Base-by-base conservation (phyloP, 2,797 vertebrate genomes). In the Odontamblyopus lacepedii region DNA sequence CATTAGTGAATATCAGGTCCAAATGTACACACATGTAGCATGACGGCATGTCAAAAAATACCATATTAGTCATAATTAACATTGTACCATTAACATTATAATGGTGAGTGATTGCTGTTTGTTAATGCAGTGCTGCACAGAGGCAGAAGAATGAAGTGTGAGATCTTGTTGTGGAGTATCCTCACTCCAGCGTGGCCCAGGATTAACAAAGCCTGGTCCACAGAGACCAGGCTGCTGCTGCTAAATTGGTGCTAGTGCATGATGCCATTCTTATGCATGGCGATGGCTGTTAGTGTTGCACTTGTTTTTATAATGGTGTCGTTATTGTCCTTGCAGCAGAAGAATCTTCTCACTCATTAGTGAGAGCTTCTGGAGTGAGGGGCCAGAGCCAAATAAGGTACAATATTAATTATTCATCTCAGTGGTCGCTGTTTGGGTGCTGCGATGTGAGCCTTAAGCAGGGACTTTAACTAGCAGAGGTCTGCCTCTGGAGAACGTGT, bases 331-430 rank as follows among this genome's bases (percentile, higher is more conserved):
- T 83, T 44, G 59, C 81, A 72, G 79, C 77, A 82, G 75, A 81
- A 87, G 86, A 81, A 79, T 89, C 87, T 73, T 91, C 82, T 92
- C 90, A 93, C 91, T 94, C 93, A 94, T 94, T 93, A 94, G 90
- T 78, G 75, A 87, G 90, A 90, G 89, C 90, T 92, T 91, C 84
- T 78, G 83, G 82, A 92, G 88, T 91, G 83, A 85, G 68, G 87
- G 88, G 81, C 81, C 80, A 89, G 77, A 87, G 79, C 82, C 79
- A 73, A 80, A 73, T 89, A 91, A 94, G 91, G 92, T 93, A 88
- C 72, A 73, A 75, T 90, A 91, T 93, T 91, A 91, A 94, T 94
- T 92, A 94, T 94, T 94, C 91, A 93, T 92, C 88, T 90, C 79
- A 71, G 88, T 82, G 88, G 92, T 89, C 89, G 88, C 86, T 83